These are phyloP conservation scores for Trissolcus japonicus DNA, from an alignment of 2,888 invertebrate species.

Conservation along the genomic window DNA sequence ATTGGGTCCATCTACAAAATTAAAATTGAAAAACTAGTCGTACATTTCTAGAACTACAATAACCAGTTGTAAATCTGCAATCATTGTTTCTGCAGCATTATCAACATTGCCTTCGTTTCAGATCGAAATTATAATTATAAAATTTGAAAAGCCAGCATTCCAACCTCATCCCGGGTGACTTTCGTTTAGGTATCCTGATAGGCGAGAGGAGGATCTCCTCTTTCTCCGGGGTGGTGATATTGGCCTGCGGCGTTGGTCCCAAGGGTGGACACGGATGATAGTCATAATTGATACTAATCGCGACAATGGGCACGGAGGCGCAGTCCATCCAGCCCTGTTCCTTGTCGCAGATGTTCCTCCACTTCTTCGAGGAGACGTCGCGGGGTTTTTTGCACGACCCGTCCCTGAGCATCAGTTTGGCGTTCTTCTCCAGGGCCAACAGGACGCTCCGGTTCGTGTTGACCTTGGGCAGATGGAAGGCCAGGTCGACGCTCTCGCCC, in stretches of 20 bases:
- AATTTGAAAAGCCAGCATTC: too few species aligned
- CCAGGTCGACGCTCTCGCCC: slow-evolving; percentile 94
- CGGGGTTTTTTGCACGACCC: slow-evolving; percentile 80
- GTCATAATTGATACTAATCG: slow-evolving; percentile 91
- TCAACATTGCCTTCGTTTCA: too few species aligned
- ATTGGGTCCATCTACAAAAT: slow-evolving; percentile 77
- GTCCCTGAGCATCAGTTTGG: slow-evolving; percentile 88
- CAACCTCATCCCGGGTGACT: slow-evolving; percentile 83
- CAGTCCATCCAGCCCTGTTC: slow-evolving; percentile 94
- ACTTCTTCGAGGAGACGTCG: slow-evolving; percentile 80
- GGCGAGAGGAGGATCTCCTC: slow-evolving; percentile 95
- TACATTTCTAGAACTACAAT: too few species aligned
- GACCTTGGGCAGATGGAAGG: slow-evolving; percentile 93
- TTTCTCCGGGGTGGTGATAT: slow-evolving; percentile 95
- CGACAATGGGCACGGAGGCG: slow-evolving; percentile 96
- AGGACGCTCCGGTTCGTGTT: slow-evolving; percentile 91
- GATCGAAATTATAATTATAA: too few species aligned
- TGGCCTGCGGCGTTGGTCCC: slow-evolving; percentile 92
- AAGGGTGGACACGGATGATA: slow-evolving; percentile 95
- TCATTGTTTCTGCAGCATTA: too few species aligned
- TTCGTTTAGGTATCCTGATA: slow-evolving; percentile 89
- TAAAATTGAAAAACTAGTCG: too few species aligned
- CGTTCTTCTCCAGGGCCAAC: slow-evolving; percentile 90
- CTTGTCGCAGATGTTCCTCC: slow-evolving; percentile 88
- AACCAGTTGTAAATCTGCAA: too few species aligned